Evolutionary conservation across 2,888 invertebrate species (phyloP), one percentile per base, ranked within the genome.

Genomic region (Leistus spinibarbis): DNA sequence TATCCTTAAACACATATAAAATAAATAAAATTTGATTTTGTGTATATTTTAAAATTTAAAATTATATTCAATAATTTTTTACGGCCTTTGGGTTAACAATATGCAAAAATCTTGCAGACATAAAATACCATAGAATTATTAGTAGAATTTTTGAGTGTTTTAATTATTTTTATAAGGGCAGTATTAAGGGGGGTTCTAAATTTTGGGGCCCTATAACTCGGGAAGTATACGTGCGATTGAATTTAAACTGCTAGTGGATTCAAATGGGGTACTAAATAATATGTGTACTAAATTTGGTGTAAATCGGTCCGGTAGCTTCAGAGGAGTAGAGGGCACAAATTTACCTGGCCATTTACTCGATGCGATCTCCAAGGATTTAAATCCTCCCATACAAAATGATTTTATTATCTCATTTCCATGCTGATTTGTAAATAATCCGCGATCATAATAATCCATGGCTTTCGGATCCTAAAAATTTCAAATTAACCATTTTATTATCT

Each of bases 1-100:
- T 83, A 87, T 57, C 82, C 83, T 81, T 40, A 40, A 40, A 27
- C 9, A 27, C 3, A 40, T 40, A 40, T 10, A 40, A 10, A 0
- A 71, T n/a, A 70, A 63, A 66, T 17, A 53, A 53, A 53, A 19
- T 66, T 57, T 13, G 4, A 13, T 57, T 19, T 16, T 19, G 10
- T 53, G 53, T 53, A 53, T 53, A 53, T 53, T 53, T 7, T 53
- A 53, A 53, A 9, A 10, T 53, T 7, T 53, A 53, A 10, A 53
- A n/a, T n/a, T n/a, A n/a, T n/a, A n/a, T n/a, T n/a, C n/a, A n/a
- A n/a, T n/a, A n/a, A n/a, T n/a, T n/a, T n/a, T n/a, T n/a, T n/a
- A n/a, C n/a, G n/a, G n/a, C n/a, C n/a, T n/a, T n/a, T n/a, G n/a
- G n/a, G n/a, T n/a, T n/a, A n/a, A n/a, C n/a, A n/a, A n/a, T n/a